phyloP scores from a whole-genome alignment of 1,140 invertebrate species.

The Trinorchestia longiramus region DNA sequence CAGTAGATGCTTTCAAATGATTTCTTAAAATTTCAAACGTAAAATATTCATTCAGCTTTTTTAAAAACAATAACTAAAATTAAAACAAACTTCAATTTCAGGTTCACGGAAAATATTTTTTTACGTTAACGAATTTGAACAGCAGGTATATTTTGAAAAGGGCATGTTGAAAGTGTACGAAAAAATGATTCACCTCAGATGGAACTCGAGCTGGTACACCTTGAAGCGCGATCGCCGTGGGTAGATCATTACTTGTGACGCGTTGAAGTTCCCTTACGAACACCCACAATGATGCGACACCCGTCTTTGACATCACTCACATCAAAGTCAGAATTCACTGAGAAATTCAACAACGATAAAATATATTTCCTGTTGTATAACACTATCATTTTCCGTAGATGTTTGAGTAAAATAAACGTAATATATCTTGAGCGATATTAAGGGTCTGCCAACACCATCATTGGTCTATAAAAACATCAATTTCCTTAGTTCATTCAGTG shows the following conservation, averaged over 20 bases:
- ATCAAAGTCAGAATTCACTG: not conserved
- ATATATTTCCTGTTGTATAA: not conserved
- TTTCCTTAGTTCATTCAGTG: not conserved
- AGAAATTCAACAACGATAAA: not conserved
- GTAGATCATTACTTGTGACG: conserved; percentile 10
- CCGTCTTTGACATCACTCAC: not conserved
- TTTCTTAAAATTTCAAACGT: not conserved
- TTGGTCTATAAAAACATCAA: not conserved
- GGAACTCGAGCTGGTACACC: not conserved
- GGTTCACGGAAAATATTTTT: not conserved
- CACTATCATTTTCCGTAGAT: not conserved
- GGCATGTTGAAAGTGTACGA: not conserved
- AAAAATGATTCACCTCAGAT: not conserved
- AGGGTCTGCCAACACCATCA: not conserved
- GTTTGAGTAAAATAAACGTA: not conserved
- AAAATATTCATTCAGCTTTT: not conserved
- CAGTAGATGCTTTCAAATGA: not conserved
- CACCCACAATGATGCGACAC: not conserved
- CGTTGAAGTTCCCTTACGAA: conserved; percentile 25
- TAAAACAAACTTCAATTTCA: not conserved
- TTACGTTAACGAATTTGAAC: not conserved
- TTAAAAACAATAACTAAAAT: not conserved
- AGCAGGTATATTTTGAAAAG: not conserved
- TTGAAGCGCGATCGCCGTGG: not conserved
- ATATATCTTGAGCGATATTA: not conserved